A percentile compares a stretch with the other conserved stretches of the same genome.
Evolutionary conservation across 2,888 invertebrate genomes (phyloP).

Genomic region (Latheticus oryzae): DNA sequence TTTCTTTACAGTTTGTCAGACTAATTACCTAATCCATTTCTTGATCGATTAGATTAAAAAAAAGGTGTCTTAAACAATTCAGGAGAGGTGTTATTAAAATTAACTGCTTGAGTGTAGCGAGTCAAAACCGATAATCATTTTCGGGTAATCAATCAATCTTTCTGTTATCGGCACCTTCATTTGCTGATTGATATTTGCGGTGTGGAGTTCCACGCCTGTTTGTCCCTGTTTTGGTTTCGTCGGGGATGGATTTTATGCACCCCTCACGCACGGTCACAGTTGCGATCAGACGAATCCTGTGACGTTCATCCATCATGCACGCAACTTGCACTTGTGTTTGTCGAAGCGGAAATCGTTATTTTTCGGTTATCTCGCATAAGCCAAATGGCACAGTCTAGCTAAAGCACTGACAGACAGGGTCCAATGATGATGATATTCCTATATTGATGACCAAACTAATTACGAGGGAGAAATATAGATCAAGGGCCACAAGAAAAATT

Average conservation of each 20-base stretch:
- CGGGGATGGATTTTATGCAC: conserved; percentile 38
- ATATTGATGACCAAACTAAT: conserved; percentile 29
- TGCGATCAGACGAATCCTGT: conserved; percentile 42
- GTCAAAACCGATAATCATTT: conserved; percentile 41
- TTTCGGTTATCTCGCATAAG: conserved; percentile 44
- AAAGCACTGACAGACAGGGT: conserved; percentile 12
- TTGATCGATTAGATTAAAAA: conserved; percentile 22
- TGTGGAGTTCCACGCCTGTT: conserved; percentile 37
- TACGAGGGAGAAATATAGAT: too few species aligned
- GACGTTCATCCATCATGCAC: conserved; percentile 45
- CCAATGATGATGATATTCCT: conserved; percentile 9
- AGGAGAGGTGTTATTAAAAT: conserved; percentile 33
- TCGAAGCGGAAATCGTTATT: conserved; percentile 48
- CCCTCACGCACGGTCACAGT: conserved; percentile 45
- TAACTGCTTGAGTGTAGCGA: conserved; percentile 29
- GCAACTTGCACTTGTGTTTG: conserved; percentile 47
- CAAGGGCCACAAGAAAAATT: too few species aligned
- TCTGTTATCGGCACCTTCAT: conserved; percentile 46
- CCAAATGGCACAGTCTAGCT: conserved; percentile 11
- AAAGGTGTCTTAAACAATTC: conserved; percentile 32
- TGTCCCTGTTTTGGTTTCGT: conserved; percentile 1
- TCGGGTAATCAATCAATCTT: conserved; percentile 47
- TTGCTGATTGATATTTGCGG: conserved; percentile 46
- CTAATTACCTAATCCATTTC: conserved; percentile 20
- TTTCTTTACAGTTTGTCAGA: too few species aligned